phyloP scores from a whole-genome alignment of 2,113 vertebrate species.

The Empidonax traillii region DNA sequence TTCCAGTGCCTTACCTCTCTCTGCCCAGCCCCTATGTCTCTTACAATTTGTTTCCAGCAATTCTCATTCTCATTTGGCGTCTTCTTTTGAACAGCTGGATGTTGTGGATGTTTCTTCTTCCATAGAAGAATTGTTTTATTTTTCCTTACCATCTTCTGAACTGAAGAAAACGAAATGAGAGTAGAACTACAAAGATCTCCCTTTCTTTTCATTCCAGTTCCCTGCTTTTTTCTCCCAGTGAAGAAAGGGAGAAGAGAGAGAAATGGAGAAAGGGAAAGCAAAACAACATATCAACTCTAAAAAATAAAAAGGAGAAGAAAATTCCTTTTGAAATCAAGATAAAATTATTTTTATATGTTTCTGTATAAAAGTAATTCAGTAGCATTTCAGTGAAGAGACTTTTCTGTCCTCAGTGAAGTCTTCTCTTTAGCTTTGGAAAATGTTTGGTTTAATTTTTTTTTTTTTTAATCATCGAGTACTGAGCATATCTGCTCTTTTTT shows the following conservation, averaged over 20 bases:
- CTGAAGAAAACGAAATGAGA: not conserved
- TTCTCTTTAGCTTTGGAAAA: not conserved
- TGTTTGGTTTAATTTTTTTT: not conserved
- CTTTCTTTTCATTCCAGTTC: not conserved
- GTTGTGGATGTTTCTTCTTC: not conserved
- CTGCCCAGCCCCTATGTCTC: not conserved
- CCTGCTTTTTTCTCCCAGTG: not conserved
- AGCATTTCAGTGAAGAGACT: not conserved
- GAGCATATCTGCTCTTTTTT: not conserved
- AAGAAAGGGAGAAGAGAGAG: not conserved
- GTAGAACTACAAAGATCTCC: not conserved
- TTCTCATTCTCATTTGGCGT: not conserved
- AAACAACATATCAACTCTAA: not conserved
- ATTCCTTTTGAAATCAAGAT: not conserved
- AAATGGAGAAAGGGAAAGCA: not conserved
- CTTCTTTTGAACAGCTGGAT: not conserved
- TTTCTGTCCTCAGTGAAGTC: not conserved
- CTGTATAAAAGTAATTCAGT: not conserved
- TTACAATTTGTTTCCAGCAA: not conserved
- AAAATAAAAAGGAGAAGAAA: not conserved
- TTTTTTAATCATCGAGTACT: not conserved
- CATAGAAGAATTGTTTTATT: not conserved
- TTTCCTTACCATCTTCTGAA: not conserved
- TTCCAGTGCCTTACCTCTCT: not conserved
- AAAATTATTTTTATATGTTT: not conserved